Base-by-base conservation (phyloP, 2,888 invertebrate genomes). In the Noctua fimbriata region DNA sequence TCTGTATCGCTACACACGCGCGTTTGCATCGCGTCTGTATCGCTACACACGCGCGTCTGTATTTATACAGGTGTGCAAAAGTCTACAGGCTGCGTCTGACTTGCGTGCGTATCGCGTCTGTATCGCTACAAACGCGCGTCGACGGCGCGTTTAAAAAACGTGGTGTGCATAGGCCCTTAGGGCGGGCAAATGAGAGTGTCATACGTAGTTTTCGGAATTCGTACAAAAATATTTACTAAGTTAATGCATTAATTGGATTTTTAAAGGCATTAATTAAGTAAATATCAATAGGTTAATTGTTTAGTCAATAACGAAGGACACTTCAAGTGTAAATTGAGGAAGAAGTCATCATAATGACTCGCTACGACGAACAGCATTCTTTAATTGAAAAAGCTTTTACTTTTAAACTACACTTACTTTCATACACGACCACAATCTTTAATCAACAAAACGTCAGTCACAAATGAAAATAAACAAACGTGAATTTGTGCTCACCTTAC, bases 311-410 rank as follows among this genome's bases (percentile, higher is more conserved):
- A 60, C 24, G 66, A 82, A 60, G 76, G 76, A 60, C 70, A 32
- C 21, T 55, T 1, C 18, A 63, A 63, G 4, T 24, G 36, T 60
- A 66, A 52, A 66, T 52, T 63, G 14, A 49, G 14, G 28, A 67
- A 69, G 24, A 44, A 44, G 49, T 71, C 58, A 41, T 74, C 18
- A 47, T 21, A 60, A 41, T 78, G 55, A 75, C 69, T 74, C 41
- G 5, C 21, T 65, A 58, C 36, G 65, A 74, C 71, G 58, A 49
- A 65, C 28, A 21, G 36, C 28, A 73, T 58, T 63, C 10, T 28
- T 75, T 69, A 60, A 79, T 79, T 83, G n/a, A 80, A 66, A 71
- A 70, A n/a, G 83, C 87, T 87, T 87, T 86, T 84, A 84, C 79
- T 87, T 87, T 87, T 73, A 73, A 73, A 78, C 52, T 55, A 72